Base-by-base conservation (phyloP, 2,797 vertebrate genomes). In the Characodon lateralis region DNA sequence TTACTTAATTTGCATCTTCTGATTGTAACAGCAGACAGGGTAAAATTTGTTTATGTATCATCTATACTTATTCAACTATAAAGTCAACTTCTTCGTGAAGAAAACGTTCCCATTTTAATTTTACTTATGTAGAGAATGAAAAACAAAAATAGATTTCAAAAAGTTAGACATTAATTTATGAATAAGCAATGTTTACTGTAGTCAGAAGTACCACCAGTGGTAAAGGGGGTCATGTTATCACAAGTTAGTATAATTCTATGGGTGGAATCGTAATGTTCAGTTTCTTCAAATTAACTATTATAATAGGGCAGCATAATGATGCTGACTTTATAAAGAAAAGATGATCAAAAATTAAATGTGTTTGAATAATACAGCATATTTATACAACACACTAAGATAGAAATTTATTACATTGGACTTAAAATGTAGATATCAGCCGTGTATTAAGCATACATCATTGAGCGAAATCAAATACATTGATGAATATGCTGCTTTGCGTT, bases 401-500 rank as follows among this genome's bases (percentile, higher is more conserved):
- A 48, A 69, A 68, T 22, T 2, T 9, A 35, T 24, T n/a, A 53
- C 41, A 20, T 26, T n/a, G n/a, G 28, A 18, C 61, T 65, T 43
- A 48, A 63, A 68, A 31, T 35, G 41, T 26, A 43, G 22, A 58
- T 48, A 66, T 28, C n/a, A 46, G 41, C 14, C 4, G 24, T 2
- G 22, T 55, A 28, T n/a, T 8, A 13, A n/a, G 26, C 10, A 14
- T 22, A 46, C 14, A 35, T 16, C 28, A 26, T n/a, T 5, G n/a
- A n/a, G 10, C 26, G 12, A 58, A 58, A 2, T 31, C 53, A 58
- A 51, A 56, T 9, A 16, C 48, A 58, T 41, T n/a, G 18, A 28
- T 28, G n/a, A 46, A 56, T 39, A 20, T 70, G 74, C 72, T 66
- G 20, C 24, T 18, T 71, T 71, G 65, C 41, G 48, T 71, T 66